phyloP scores from a whole-genome alignment of 2,888 invertebrate species.

The Corbicula japonica region DNA sequence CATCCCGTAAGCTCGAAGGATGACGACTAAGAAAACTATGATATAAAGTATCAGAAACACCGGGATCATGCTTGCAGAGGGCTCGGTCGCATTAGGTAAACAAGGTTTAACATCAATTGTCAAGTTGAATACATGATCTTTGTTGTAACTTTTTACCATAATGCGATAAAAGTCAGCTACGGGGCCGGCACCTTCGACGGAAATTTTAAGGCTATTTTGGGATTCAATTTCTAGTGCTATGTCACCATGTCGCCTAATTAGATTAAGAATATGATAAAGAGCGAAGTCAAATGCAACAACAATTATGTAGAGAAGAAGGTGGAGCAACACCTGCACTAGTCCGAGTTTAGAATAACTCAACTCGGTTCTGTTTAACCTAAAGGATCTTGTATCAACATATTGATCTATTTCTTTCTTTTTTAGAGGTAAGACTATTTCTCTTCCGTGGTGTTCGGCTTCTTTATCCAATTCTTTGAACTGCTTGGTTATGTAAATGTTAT shows the following conservation, averaged over 20 bases:
- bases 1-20: conserved; percentile 66
- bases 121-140: conserved; percentile 43
- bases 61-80: conserved; percentile 51
- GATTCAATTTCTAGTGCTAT: conserved; percentile 68
- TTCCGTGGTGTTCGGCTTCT: conserved; percentile 55
- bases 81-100: conserved; percentile 64
- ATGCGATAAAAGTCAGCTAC: conserved; percentile 60
- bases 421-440: conserved; percentile 74
- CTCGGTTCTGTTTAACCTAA: conserved; percentile 70
- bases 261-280: conserved; percentile 76
- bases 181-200: conserved; percentile 65
- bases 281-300: conserved; percentile 76
- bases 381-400: conserved; percentile 72
- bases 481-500: conserved; percentile 79
- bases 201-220: conserved; percentile 32
- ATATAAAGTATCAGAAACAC: conserved; percentile 60
- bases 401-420: conserved; percentile 73
- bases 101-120: conserved; percentile 63
- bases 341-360: conserved; percentile 69
- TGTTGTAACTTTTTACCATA: conserved; percentile 50
- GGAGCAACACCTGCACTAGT: conserved; percentile 70
- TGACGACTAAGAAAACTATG: conserved; percentile 55
- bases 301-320: conserved; percentile 69
- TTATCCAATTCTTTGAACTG: conserved; percentile 73
- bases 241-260: conserved; percentile 72